Conservation (phyloP, 1,140 invertebrate species). For the Drosophila mojavensis region DNA sequence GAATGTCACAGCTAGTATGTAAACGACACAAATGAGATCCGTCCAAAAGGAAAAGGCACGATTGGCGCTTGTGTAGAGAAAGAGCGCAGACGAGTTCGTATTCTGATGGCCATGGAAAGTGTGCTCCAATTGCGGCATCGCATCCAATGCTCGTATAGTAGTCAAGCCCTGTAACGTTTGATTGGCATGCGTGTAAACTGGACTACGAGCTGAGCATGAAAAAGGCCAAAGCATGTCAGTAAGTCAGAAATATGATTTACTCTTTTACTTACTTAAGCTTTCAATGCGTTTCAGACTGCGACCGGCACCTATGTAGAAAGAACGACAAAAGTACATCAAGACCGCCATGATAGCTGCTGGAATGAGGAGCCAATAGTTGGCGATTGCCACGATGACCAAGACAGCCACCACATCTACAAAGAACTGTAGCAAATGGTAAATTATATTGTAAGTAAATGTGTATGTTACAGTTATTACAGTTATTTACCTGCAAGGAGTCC, state of each 20-base stretch:
- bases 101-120: conserved; percentile 91
- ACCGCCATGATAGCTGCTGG: conserved; percentile 88
- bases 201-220: conserved; percentile 87
- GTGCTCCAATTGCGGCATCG: conserved; percentile 87
- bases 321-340: conserved; percentile 88
- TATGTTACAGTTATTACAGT: not conserved
- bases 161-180: conserved; percentile 91
- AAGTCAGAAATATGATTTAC: too few species aligned
- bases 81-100: conserved; percentile 88
- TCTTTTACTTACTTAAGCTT: conserved; percentile 87
- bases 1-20: conserved; percentile 85
- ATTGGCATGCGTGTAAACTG: conserved; percentile 93
- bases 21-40: conserved; percentile 89
- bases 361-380: conserved; percentile 91
- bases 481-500: conserved; percentile 85
- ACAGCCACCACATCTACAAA: conserved; percentile 88
- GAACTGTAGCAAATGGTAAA: conserved; percentile 85
- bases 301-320: conserved; percentile 91
- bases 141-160: conserved; percentile 90
- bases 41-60: conserved; percentile 87
- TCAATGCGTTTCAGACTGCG: conserved; percentile 93
- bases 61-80: conserved; percentile 88
- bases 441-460: not conserved
- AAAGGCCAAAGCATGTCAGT: not conserved
- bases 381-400: conserved; percentile 87